Conservation (phyloP, 2,113 vertebrate genomes). For the Melanotaenia duboulayi region DNA sequence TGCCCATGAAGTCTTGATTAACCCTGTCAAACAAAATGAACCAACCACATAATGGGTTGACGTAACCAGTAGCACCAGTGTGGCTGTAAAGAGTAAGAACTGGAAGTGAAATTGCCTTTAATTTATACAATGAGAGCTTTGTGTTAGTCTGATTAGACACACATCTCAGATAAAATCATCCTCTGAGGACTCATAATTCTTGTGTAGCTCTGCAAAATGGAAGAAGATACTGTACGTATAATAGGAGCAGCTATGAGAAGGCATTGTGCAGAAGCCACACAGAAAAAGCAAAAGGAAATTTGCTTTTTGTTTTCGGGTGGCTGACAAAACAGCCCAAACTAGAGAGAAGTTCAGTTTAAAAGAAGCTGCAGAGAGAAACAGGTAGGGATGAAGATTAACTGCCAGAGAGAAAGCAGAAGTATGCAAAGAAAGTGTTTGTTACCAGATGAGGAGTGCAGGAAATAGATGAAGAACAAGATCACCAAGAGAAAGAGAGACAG, state of each 20-base stretch:
- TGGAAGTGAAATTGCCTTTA: background rate
- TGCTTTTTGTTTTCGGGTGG: constrained; percentile 23
- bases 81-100: too few species aligned
- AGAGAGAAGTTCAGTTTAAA: constrained; percentile 20
- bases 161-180: too few species aligned
- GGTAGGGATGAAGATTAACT: constrained; percentile 18
- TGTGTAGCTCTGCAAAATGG: constrained; percentile 25
- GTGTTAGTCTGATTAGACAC: too few species aligned
- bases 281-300: constrained; percentile 23
- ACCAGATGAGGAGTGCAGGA: constrained; percentile 14
- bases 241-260: constrained; percentile 27
- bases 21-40: too few species aligned
- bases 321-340: constrained; percentile 24
- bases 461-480: constrained; percentile 39
- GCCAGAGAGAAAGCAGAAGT: constrained; percentile 11
- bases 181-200: background rate
- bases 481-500: constrained; percentile 23
- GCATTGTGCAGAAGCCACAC: constrained; percentile 13
- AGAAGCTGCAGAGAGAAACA: constrained; percentile 14
- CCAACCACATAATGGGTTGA: too few species aligned
- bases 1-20: too few species aligned
- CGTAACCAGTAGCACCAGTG: too few species aligned
- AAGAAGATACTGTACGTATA: constrained; percentile 31
- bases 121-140: constrained; percentile 15
- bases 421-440: constrained; percentile 36